Evolutionary conservation across 2,888 invertebrate genomes (phyloP).

Genomic region (Caenorhabditis sp.): DNA sequence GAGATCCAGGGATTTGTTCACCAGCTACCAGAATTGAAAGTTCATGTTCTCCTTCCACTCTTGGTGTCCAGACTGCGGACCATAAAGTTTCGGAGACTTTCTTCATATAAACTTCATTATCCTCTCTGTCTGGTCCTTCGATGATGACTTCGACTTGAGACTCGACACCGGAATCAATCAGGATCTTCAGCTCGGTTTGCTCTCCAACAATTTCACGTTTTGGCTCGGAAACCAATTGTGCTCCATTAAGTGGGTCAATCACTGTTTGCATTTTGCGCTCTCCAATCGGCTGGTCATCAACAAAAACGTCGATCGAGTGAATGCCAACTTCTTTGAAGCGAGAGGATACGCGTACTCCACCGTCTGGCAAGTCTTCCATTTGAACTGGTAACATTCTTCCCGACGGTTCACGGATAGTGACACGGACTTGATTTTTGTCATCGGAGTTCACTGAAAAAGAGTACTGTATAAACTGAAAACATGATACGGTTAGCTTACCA

Average conservation of each 20-base stretch:
- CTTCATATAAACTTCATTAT: slow-evolving; percentile 71
- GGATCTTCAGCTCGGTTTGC: slow-evolving; percentile 67
- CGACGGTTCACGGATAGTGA: slow-evolving; percentile 74
- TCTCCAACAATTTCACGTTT: slow-evolving; percentile 72
- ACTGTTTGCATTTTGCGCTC: slow-evolving; percentile 67
- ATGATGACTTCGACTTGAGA: slow-evolving; percentile 73
- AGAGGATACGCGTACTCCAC: slow-evolving; percentile 72
- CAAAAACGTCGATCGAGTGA: slow-evolving; percentile 72
- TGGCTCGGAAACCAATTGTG: slow-evolving; percentile 70
- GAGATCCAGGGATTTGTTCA: slow-evolving; percentile 85
- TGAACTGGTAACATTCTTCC: slow-evolving; percentile 76
- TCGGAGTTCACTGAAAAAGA: slow-evolving; percentile 64
- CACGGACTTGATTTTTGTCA: slow-evolving; percentile 75
- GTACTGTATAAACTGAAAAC: background rate
- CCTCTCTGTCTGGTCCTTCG: slow-evolving; percentile 77
- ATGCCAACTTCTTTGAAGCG: slow-evolving; percentile 73
- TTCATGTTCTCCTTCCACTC: slow-evolving; percentile 72
- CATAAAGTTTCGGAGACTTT: slow-evolving; percentile 71
- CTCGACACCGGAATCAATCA: slow-evolving; percentile 74
- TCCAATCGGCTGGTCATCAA: slow-evolving; percentile 69
- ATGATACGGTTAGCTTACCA: slow-evolving; percentile 37
- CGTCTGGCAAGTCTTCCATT: slow-evolving; percentile 72
- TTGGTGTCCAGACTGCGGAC: slow-evolving; percentile 78
- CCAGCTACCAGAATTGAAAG: slow-evolving; percentile 69
- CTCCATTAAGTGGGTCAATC: slow-evolving; percentile 72